Base-by-base conservation (phyloP, 2,888 invertebrate species). In the Protophormia terraenovae region DNA sequence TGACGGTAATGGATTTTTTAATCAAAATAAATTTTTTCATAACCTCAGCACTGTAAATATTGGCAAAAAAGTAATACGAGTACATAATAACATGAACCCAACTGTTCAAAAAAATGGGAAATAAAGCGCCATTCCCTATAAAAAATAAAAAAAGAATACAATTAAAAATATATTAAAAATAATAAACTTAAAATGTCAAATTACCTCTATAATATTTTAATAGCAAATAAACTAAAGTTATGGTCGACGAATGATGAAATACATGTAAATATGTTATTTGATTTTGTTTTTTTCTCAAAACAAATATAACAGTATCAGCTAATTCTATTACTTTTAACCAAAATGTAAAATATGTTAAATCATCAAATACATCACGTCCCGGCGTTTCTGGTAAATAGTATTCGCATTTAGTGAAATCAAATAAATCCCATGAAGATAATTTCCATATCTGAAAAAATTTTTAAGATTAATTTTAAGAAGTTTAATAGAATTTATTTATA, bases 71-170 rank as follows among this genome's bases (percentile, higher is more conserved):
- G 90, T 96, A 96, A 92, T 96, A 96, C 6, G 93, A 93, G 90
- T 96, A 96, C 96, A 96, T 96, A n/a, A 96, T 90, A 3, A 96
- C 94, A 88, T 96, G 96, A 1, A 96, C 94, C 0, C 93, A 92
- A 66, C 94, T 94, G 90, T 96, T 96, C 64, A 96, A 89, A 92
- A 95, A 93, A 0, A 95, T 93, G 0, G 95, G 93, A 89, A 95
- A 95, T 0, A 95, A 94, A 50, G 95, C 93, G 92, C 95, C 94
- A 19, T 95, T 95, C 89, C 96, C 96, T 96, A 93, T 84, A 73
- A 78, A 96, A 93, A 86, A 72, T 75, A 73, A n/a, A 19, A 38
- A 50, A 19, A 2, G 10, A 5, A 27, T 58, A 53, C 45, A 6
- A n/a, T n/a, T n/a, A n/a, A n/a, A n/a, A n/a, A n/a, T n/a, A n/a